These are phyloP conservation scores for Erithacus rubecula DNA, from an alignment of 2,797 vertebrate genomes.

Conservation along the genomic window DNA sequence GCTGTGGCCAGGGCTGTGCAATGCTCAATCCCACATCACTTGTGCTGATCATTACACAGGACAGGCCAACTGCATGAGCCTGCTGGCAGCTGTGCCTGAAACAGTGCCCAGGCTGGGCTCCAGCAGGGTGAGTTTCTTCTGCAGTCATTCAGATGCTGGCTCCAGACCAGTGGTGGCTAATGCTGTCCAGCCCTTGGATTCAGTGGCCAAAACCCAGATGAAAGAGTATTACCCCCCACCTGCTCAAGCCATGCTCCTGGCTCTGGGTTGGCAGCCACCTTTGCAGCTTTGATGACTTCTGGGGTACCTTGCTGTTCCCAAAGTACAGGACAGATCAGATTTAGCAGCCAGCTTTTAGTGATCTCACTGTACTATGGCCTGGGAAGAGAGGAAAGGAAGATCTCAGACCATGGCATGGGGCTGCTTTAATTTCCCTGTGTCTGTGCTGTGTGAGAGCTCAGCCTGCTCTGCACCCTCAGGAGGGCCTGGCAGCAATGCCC, in stretches of 20 bases:
- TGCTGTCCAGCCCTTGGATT: neutral
- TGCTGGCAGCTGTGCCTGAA: conserved; percentile 39
- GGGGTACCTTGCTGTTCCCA: neutral
- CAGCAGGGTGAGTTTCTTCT: neutral
- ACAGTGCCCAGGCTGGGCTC: conserved; percentile 40
- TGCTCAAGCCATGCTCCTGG: neutral
- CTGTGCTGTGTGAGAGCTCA: neutral
- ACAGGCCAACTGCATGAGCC: conserved; percentile 18
- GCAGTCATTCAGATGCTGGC: conserved; percentile 23
- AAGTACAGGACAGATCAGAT: neutral
- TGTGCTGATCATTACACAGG: neutral
- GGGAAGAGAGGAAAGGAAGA: neutral
- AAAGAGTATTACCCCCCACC: neutral
- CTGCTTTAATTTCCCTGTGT: neutral
- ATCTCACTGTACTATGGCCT: neutral
- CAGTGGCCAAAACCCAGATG: neutral
- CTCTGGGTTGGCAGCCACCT: neutral
- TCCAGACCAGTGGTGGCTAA: neutral
- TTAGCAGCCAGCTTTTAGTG: neutral
- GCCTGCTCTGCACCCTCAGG: neutral
- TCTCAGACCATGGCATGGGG: neutral
- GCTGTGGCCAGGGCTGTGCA: neutral
- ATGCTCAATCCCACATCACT: neutral
- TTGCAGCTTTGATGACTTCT: neutral
- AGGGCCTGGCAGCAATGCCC: neutral